Evolutionary conservation across 2,888 invertebrate species (phyloP).

Genomic region (Andrena camellia): DNA sequence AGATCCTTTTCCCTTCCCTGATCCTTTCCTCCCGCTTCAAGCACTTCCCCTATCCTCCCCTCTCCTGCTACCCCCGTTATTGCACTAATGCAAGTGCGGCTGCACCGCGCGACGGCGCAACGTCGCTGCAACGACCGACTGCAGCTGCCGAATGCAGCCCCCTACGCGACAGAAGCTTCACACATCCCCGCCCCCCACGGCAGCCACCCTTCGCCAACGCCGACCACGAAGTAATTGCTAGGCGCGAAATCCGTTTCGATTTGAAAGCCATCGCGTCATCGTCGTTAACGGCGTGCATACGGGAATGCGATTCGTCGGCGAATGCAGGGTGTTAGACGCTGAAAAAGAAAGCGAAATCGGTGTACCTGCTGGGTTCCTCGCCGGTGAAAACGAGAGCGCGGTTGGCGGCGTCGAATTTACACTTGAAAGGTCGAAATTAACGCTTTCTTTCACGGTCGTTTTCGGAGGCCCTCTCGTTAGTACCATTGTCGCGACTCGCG

Average conservation of each 20-base stretch:
- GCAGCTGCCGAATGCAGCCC: conserved; percentile 66
- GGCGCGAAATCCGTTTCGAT: conserved; percentile 3
- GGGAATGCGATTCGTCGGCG: not conserved
- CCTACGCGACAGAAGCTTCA: not conserved
- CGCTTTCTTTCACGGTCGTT: conserved; percentile 64
- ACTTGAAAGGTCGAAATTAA: conserved; percentile 68
- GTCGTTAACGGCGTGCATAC: conserved; percentile 26
- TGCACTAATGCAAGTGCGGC: conserved; percentile 67
- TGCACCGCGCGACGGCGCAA: conserved; percentile 49
- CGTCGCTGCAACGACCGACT: conserved; percentile 58
- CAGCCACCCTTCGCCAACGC: not conserved
- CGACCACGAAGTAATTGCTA: conserved; percentile 6
- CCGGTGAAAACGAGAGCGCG: conserved; percentile 56
- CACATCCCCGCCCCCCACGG: not conserved
- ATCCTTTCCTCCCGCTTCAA: conserved; percentile 64
- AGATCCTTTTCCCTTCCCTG: conserved; percentile 71
- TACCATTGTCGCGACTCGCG: conserved; percentile 63
- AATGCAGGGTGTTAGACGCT: not conserved
- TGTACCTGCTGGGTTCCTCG: conserved; percentile 28
- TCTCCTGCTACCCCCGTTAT: conserved; percentile 61
- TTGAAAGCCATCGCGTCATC: conserved; percentile 29
- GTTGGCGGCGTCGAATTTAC: conserved; percentile 57
- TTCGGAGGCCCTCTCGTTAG: conserved; percentile 62
- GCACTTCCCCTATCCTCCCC: conserved; percentile 34
- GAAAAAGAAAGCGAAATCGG: conserved; percentile 9